A percentile compares a stretch with the other conserved stretches of the same genome.
These are phyloP conservation scores for Cheilosia vernalis DNA, from an alignment of 2,888 invertebrate species.

Conservation along the genomic window DNA sequence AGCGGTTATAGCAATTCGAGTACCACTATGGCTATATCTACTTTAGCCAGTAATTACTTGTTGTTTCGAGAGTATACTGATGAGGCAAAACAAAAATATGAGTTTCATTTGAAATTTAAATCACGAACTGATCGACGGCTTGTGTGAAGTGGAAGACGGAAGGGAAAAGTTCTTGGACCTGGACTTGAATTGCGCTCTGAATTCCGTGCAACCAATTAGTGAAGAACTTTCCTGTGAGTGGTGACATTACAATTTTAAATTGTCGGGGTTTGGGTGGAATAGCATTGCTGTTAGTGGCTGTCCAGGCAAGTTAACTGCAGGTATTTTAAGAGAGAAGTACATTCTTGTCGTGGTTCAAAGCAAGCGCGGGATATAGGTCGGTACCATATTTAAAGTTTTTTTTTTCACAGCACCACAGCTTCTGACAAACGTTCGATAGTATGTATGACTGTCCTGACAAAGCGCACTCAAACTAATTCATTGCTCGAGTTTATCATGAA, in stretches of 20 bases:
- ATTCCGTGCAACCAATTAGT: slow-evolving; percentile 9
- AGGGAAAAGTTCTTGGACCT: not conserved
- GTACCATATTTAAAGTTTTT: too few species aligned
- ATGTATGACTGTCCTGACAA: too few species aligned
- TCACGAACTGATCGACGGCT: not conserved
- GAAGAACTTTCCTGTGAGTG: slow-evolving; percentile 4
- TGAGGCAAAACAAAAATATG: slow-evolving; percentile 31
- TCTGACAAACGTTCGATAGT: too few species aligned
- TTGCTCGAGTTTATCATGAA: too few species aligned
- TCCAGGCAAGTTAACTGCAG: not conserved
- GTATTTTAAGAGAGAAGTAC: too few species aligned
- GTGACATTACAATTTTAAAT: not conserved
- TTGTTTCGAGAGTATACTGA: slow-evolving; percentile 22
- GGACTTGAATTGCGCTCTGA: not conserved
- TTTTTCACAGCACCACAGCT: too few species aligned
- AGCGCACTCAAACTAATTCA: too few species aligned
- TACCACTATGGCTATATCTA: not conserved
- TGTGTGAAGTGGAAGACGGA: not conserved
- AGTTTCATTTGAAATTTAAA: slow-evolving; percentile 57
- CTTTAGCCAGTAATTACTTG: slow-evolving; percentile 5
- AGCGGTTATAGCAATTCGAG: slow-evolving; percentile 3
- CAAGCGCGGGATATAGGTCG: too few species aligned
- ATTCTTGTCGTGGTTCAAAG: too few species aligned
- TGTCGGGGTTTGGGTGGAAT: not conserved
- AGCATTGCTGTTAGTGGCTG: not conserved